Evolutionary conservation across 2,797 vertebrate genomes (phyloP), one percentile per base, ranked within the genome.

Genomic region (Champsocephalus gunnari): DNA sequence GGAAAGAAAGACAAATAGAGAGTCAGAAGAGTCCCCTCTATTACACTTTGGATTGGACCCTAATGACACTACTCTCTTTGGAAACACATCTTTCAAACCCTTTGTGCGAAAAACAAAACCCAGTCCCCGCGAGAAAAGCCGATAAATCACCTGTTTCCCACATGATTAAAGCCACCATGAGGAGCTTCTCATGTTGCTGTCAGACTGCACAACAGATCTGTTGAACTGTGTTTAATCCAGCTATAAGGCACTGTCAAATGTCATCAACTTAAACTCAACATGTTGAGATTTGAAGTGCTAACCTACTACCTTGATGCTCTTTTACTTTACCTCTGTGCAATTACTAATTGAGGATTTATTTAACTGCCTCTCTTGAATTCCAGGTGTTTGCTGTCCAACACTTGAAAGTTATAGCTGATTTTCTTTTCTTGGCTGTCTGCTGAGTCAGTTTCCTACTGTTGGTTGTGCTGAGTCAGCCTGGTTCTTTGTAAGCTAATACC

Each of bases 21-120:
- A 38, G 34, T 38, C 34, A 38, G 34, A 38, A 66, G 71, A 57
- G 75, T 67, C 43, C 63, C 6, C 64, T 55, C 66, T 75, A 54
- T 71, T 77, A 70, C 56, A 53, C 21, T 49, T 45, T 54, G 71
- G 69, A 71, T 73, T 38, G 59, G n/a, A 66, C 53, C 47, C 70
- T 61, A 64, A 32, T 48, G 57, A 49, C 62, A 53, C 34, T 38
- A 66, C 54, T 63, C 63, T 81, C 68, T 19, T 63, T 48, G 55
- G 71, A 75, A 4, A 19, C 28, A 24, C 55, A 13, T 13, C 21
- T 38, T 12, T 34, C 38, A 69, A 65, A 14, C 41, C 16, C 16
- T 48, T 63, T 56, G 38, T 28, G 14, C 1, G 38, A 56, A 50
- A 47, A 45, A 53, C 14, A 19, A 19, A 43, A 32, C 21, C 34